These are phyloP conservation scores for Oreortyx pictus DNA, from an alignment of 2,797 vertebrate genomes.

Conservation along the genomic window DNA sequence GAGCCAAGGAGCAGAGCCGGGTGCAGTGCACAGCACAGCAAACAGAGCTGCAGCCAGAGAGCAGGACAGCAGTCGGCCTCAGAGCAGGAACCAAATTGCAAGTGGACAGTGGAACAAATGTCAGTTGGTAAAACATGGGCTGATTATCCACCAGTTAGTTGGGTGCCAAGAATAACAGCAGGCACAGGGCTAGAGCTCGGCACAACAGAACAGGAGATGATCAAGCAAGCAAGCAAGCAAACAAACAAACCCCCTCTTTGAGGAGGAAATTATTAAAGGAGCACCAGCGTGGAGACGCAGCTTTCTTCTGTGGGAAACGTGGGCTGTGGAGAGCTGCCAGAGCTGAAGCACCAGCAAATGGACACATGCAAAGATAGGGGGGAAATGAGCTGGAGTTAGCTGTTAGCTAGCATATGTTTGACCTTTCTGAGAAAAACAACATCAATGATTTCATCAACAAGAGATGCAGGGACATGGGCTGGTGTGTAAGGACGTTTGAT, in stretches of 20 bases:
- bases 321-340: background rate
- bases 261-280: background rate
- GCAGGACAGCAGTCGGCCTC: constrained; percentile 9
- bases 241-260: background rate
- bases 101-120: constrained; percentile 59
- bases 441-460: background rate
- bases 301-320: background rate
- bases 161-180: constrained; percentile 56
- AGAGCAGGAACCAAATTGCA: constrained; percentile 47
- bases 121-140: constrained; percentile 36
- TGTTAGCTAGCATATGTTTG: background rate
- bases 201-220: constrained; percentile 42
- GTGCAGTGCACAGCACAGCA: background rate
- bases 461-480: background rate
- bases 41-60: constrained; percentile 23
- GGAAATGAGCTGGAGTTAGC: background rate
- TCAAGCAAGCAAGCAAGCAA: constrained; percentile 38
- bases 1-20: background rate
- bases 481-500: background rate
- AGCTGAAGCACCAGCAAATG: background rate
- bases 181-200: background rate
- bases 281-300: background rate
- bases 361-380: background rate
- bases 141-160: constrained; percentile 40
- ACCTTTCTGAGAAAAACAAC: background rate